Percentiles rank a stretch among this genome's conserved stretches.
Conservation (phyloP, 2,888 invertebrate species). For the Hypercompe scribonia region DNA sequence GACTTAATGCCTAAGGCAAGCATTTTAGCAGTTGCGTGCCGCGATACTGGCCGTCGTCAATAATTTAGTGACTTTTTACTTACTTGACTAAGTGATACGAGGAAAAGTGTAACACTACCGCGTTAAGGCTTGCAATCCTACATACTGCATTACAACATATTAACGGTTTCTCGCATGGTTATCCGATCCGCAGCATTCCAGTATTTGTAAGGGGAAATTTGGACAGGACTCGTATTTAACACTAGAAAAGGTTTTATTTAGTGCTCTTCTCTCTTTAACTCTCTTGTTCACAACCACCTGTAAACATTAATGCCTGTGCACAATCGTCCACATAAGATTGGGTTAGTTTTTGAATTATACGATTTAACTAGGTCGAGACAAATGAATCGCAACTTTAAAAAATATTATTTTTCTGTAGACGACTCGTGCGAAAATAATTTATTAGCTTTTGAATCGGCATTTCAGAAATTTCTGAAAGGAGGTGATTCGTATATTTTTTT, state of each 20-base stretch:
- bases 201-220: not conserved
- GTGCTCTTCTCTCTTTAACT: too few relatives aligned
- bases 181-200: not conserved
- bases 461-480: too few relatives aligned
- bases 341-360: too few relatives aligned
- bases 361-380: too few relatives aligned
- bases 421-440: too few relatives aligned
- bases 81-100: conserved; percentile 50
- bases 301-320: not conserved
- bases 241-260: not conserved
- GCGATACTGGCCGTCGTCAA: conserved; percentile 56
- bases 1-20: too few relatives aligned
- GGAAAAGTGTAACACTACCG: conserved; percentile 48
- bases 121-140: conserved; percentile 16
- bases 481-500: too few relatives aligned
- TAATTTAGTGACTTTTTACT: conserved; percentile 58
- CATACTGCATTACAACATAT: not conserved
- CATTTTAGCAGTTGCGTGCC: conserved; percentile 51
- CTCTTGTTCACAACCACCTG: not conserved
- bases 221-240: not conserved
- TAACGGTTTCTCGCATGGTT: not conserved
- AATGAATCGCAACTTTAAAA: too few relatives aligned
- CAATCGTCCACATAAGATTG: not conserved
- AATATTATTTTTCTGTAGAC: too few relatives aligned
- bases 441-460: too few relatives aligned